Evolutionary conservation across 2,113 vertebrate species (phyloP).

Genomic region (Anolis sagrei): DNA sequence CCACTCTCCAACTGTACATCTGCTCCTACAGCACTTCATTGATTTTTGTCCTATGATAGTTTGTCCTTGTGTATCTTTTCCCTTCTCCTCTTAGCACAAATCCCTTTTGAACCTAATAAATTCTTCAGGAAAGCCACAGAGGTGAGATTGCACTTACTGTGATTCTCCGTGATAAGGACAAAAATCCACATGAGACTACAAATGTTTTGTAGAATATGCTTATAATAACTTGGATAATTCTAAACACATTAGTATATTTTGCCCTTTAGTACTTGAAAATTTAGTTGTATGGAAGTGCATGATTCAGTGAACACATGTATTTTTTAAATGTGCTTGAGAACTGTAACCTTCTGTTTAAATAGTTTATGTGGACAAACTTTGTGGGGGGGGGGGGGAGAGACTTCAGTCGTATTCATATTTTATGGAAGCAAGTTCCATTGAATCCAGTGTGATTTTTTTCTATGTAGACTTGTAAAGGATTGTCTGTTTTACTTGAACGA

Average conservation of each 20-base stretch:
- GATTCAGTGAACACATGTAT: no score
- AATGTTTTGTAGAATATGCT: constrained; percentile 47
- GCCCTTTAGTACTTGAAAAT: constrained; percentile 56
- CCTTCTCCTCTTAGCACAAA: constrained; percentile 28
- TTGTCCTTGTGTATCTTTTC: constrained; percentile 62
- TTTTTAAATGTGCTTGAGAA: constrained; percentile 58
- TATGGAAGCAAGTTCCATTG: neutral
- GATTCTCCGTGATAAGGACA: constrained; percentile 32
- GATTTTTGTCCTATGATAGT: constrained; percentile 63
- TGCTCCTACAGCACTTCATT: constrained; percentile 52
- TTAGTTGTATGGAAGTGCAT: constrained; percentile 33
- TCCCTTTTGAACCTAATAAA: constrained; percentile 60
- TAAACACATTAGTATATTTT: constrained; percentile 48
- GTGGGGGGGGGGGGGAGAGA: constrained; percentile 42
- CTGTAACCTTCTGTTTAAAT: constrained; percentile 54
- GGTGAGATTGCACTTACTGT: neutral
- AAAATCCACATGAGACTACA: constrained; percentile 43
- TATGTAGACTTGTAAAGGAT: neutral
- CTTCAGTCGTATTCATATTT: neutral
- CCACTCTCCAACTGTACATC: constrained; percentile 33
- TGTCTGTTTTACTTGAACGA: constrained; percentile 41
- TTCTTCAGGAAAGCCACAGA: constrained; percentile 48
- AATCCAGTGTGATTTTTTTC: neutral
- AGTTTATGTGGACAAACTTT: constrained; percentile 38
- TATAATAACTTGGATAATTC: constrained; percentile 46